A percentile compares a stretch with the other conserved stretches of the same genome.
phyloP scores from a whole-genome alignment of 1,140 invertebrate genomes.

The Drosophila insularis region DNA sequence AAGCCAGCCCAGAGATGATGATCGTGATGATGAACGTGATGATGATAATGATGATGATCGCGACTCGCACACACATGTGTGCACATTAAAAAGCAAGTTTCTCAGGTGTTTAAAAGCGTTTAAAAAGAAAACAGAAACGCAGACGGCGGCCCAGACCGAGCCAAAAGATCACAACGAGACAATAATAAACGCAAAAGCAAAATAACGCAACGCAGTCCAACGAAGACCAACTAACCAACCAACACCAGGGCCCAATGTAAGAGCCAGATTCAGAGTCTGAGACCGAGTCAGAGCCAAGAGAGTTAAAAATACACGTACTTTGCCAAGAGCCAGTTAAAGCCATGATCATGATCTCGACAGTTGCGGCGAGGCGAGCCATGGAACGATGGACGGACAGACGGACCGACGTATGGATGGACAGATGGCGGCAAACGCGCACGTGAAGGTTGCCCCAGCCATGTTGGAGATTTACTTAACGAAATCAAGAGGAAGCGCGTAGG shows the following conservation, averaged over 20 bases:
- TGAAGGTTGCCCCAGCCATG: conserved; percentile 70
- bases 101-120: conserved; percentile 81
- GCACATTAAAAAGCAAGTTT: conserved; percentile 81
- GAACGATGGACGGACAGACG: conserved; percentile 30
- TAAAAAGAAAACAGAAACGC: conserved; percentile 76
- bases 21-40: background rate
- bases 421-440: conserved; percentile 50
- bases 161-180: conserved; percentile 55
- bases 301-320: conserved; percentile 73
- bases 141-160: conserved; percentile 17
- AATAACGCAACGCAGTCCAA: conserved; percentile 17
- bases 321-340: conserved; percentile 79
- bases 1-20: conserved; percentile 25
- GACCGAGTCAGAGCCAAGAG: conserved; percentile 11
- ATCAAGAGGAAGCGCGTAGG: conserved; percentile 79
- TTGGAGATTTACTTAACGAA: conserved; percentile 78
- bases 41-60: conserved; percentile 26
- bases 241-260: background rate
- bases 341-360: conserved; percentile 78
- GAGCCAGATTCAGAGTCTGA: conserved; percentile 26
- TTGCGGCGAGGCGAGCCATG: conserved; percentile 56
- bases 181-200: conserved; percentile 68
- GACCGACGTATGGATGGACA: conserved; percentile 31
- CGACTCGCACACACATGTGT: conserved; percentile 57
- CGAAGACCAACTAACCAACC: too few relatives aligned